These are phyloP conservation scores for Sesia apiformis DNA, from an alignment of 2,888 invertebrate genomes.

Conservation along the genomic window DNA sequence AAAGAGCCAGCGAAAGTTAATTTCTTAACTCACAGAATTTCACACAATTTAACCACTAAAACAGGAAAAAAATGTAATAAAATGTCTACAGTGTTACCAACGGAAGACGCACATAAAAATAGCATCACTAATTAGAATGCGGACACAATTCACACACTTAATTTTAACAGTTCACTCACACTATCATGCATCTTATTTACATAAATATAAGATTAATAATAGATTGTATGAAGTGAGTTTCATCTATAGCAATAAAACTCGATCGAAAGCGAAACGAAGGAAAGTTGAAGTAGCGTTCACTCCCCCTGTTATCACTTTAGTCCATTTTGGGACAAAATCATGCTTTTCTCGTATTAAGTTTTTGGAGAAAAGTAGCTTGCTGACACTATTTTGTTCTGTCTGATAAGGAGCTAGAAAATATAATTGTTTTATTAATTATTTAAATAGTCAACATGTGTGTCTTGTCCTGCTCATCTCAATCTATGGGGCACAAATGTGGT, in stretches of 20 bases:
- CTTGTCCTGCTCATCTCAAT: too few species aligned
- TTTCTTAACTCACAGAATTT: background rate
- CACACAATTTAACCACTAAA: background rate
- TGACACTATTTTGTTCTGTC: too few species aligned
- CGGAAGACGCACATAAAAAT: background rate
- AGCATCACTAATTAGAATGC: background rate
- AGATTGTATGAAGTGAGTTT: too few species aligned
- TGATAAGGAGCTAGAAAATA: too few species aligned
- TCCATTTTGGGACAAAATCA: too few species aligned
- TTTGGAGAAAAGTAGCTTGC: too few species aligned
- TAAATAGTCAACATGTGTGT: too few species aligned
- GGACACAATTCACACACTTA: conserved; percentile 2
- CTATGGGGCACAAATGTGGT: too few species aligned
- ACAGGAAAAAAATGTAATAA: background rate
- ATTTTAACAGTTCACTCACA: conserved; percentile 5
- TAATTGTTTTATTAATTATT: too few species aligned
- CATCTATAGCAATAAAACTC: conserved; percentile 4
- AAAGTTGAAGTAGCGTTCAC: conserved; percentile 10
- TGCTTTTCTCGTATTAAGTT: too few species aligned
- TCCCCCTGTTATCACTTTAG: too few species aligned
- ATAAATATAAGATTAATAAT: background rate
- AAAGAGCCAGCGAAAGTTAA: background rate
- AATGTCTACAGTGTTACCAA: background rate
- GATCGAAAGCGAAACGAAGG: conserved; percentile 11
- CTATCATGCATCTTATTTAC: background rate